Evolutionary conservation across 1,140 invertebrate genomes (phyloP).

Genomic region (Macrotrachela quadricornifera): DNA sequence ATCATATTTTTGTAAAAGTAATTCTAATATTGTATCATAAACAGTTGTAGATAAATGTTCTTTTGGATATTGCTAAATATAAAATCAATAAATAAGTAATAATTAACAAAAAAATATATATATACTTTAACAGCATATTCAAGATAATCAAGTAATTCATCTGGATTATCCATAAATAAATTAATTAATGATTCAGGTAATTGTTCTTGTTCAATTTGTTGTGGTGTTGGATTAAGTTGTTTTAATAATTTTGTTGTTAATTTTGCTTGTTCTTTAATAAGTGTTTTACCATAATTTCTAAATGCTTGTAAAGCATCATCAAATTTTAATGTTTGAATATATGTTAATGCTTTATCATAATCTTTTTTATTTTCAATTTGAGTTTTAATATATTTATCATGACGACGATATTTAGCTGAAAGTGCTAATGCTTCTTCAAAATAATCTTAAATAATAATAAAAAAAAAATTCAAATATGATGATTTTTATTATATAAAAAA

Average conservation of each 20-base stretch:
- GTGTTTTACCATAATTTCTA: conserved; percentile 58
- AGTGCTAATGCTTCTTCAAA: conserved; percentile 57
- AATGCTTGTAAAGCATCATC: conserved; percentile 47
- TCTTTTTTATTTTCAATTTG: conserved; percentile 63
- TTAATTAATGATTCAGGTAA: conserved; percentile 46
- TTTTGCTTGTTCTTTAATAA: conserved; percentile 55
- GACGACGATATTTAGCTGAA: conserved; percentile 54
- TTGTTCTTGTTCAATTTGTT: conserved; percentile 11
- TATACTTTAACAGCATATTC: conserved; percentile 49
- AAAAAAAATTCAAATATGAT: too few relatives aligned
- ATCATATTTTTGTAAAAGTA: not conserved
- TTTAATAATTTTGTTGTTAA: conserved; percentile 61
- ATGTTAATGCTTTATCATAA: conserved; percentile 52
- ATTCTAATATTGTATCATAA: not conserved
- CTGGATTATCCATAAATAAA: conserved; percentile 58
- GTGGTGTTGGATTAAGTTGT: conserved; percentile 24
- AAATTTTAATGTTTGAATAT: conserved; percentile 42
- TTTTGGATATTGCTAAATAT: not conserved
- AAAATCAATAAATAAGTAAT: too few relatives aligned
- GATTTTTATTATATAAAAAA: too few relatives aligned
- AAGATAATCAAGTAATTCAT: conserved; percentile 54
- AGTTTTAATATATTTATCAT: conserved; percentile 69
- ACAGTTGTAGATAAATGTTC: not conserved
- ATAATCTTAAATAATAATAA: conserved; percentile 38
- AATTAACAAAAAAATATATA: conserved; percentile 7